Evolutionary conservation across 2,113 vertebrate genomes (phyloP), one percentile per base, ranked within the genome.

Genomic region (Archilochus colubris): DNA sequence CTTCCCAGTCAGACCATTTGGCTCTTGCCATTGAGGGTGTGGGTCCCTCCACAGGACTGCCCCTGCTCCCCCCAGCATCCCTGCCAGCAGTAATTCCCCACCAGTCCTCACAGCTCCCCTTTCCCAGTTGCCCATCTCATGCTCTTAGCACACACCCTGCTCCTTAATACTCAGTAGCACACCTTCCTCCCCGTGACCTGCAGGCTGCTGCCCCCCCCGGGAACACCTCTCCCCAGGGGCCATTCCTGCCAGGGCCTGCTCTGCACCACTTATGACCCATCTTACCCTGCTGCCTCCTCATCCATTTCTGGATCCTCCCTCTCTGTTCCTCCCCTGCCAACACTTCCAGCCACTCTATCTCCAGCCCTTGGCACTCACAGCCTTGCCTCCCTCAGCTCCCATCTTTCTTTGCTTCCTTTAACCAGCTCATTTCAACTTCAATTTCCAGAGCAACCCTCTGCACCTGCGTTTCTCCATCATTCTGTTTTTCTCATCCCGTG

Each of bases 171-270:
- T 31, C 61, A 19, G 20, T 68, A 57, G 19, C 6, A 20, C 53
- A 48, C 28, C 20, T 84, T 82, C 31, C 24, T 86, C 58, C 50
- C 58, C 6, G 0, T 21, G 38, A 38, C 40, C 43, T 44, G 58
- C 1, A 0, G 18, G 4, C 66, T 55, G 57, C 57, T 50, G 66
- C 63, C 1, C 2, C 1, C 2, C 57, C 48, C 1, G 0, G 36
- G 31, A 77, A 51, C 51, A 50, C n/a, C 28, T 86, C 33, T 88
- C 27, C 38, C 79, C 1, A 40, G 4, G 24, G 17, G 50, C 54
- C 15, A 2, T 88, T 86, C 62, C 55, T 67, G 36, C 30, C 1
- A 0, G 48, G 84, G 31, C 33, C 82, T 82, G 74, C 43, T 70
- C 73, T 1, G 0, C 27, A 15, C 63, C 43, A 11, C 48, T 36